Evolutionary conservation across 2,888 invertebrate species (phyloP).

Genomic region (Clostera curtula): DNA sequence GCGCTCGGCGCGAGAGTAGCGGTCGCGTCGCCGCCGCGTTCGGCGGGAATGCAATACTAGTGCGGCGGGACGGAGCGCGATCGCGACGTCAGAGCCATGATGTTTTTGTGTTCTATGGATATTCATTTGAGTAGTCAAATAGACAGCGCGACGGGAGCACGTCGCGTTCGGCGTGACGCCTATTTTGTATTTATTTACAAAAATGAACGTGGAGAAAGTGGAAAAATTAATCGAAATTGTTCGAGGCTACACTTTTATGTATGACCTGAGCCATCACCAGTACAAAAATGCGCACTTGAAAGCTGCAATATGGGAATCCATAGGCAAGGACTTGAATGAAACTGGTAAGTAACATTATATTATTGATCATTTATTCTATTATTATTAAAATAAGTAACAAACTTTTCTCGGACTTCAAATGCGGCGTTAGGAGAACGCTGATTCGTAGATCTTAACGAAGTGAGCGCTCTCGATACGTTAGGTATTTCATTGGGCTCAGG

Average conservation of each 20-base stretch:
- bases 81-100: too few species aligned
- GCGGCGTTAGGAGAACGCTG: too few species aligned
- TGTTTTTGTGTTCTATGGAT: too few species aligned
- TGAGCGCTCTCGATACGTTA: neutral
- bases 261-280: constrained; percentile 18
- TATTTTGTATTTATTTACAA: neutral
- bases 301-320: constrained; percentile 17
- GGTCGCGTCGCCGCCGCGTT: too few species aligned
- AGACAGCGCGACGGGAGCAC: neutral
- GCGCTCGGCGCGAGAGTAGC: too few species aligned
- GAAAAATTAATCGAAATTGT: constrained; percentile 19
- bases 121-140: too few species aligned
- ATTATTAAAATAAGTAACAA: neutral
- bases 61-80: too few species aligned
- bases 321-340: constrained; percentile 18
- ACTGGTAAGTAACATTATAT: constrained; percentile 16
- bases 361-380: neutral
- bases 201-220: constrained; percentile 19
- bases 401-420: too few species aligned
- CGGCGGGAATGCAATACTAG: too few species aligned
- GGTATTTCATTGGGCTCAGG: constrained; percentile 1
- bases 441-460: too few species aligned
- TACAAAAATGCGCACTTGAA: constrained; percentile 22
- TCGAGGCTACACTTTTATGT: constrained; percentile 14
- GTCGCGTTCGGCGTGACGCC: neutral